Evolutionary conservation across 2,888 invertebrate species (phyloP).

Genomic region (Tetramorium bicarinatum): DNA sequence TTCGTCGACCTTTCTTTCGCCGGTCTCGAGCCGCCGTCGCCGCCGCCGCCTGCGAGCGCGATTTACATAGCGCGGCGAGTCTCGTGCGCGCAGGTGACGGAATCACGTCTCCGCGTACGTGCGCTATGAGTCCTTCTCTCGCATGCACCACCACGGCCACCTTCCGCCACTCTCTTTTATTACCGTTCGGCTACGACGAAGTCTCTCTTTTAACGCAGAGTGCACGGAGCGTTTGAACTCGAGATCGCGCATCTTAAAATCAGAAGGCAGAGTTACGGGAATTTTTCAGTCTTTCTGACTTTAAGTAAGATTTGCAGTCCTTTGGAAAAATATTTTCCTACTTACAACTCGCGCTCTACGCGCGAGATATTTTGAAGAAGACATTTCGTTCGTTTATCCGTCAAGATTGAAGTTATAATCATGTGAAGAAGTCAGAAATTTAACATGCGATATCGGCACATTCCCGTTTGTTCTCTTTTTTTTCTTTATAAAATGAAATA

Average conservation of each 20-base stretch:
- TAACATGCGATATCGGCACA: not conserved
- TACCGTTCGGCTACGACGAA: not conserved
- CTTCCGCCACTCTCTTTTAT: not conserved
- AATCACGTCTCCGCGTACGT: slow-evolving; percentile 41
- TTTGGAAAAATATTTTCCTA: not conserved
- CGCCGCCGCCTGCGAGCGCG: slow-evolving; percentile 10
- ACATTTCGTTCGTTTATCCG: not conserved
- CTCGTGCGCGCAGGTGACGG: slow-evolving; percentile 42
- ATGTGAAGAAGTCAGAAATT: not conserved
- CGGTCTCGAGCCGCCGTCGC: slow-evolving; percentile 16
- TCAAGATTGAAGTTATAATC: slow-evolving; percentile 1
- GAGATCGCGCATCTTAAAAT: slow-evolving; percentile 1
- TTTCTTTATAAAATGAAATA: slow-evolving; percentile 13
- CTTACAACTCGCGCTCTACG: not conserved
- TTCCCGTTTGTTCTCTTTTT: not conserved
- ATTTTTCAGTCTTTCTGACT: not conserved
- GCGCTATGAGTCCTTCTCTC: not conserved
- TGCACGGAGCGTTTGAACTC: not conserved
- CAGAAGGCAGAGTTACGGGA: not conserved
- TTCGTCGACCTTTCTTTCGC: slow-evolving; percentile 69
- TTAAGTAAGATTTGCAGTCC: not conserved
- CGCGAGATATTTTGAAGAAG: not conserved
- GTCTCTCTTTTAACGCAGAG: not conserved
- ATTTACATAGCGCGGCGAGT: slow-evolving; percentile 42
- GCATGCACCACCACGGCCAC: not conserved